phyloP scores from a whole-genome alignment of 2,888 invertebrate species.

The Thymelicus acteon region DNA sequence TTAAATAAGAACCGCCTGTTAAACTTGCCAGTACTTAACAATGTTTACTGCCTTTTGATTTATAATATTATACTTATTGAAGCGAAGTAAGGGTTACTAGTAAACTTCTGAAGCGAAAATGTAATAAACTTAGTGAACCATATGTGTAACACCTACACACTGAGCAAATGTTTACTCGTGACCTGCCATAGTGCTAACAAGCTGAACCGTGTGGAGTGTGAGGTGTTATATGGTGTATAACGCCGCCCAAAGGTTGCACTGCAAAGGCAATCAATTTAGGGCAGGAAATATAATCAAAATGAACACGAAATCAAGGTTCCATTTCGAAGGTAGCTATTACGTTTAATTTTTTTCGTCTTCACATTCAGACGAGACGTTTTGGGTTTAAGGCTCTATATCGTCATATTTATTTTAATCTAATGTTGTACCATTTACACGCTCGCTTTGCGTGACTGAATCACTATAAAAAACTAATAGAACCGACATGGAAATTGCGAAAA shows the following conservation, averaged over 20 bases:
- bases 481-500: too few species aligned
- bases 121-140: not conserved
- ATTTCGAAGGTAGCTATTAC: not conserved
- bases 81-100: too few species aligned
- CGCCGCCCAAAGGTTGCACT: conserved; percentile 42
- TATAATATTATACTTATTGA: too few species aligned
- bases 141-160: not conserved
- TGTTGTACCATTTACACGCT: too few species aligned
- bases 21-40: too few species aligned
- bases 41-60: too few species aligned
- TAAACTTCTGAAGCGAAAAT: not conserved
- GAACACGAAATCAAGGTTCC: not conserved
- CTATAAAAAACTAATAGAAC: too few species aligned
- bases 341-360: not conserved
- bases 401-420: too few species aligned
- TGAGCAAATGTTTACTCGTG: not conserved
- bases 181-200: not conserved
- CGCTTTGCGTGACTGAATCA: too few species aligned
- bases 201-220: not conserved
- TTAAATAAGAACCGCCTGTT: too few species aligned
- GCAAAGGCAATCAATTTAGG: conserved; percentile 41
- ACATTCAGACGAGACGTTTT: not conserved
- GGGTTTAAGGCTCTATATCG: too few species aligned
- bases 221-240: conserved; percentile 30
- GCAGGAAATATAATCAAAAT: conserved; percentile 42